Percentiles rank a stretch among this genome's conserved stretches.
phyloP scores from a whole-genome alignment of 2,888 invertebrate genomes.

The Drosophila borborema region DNA sequence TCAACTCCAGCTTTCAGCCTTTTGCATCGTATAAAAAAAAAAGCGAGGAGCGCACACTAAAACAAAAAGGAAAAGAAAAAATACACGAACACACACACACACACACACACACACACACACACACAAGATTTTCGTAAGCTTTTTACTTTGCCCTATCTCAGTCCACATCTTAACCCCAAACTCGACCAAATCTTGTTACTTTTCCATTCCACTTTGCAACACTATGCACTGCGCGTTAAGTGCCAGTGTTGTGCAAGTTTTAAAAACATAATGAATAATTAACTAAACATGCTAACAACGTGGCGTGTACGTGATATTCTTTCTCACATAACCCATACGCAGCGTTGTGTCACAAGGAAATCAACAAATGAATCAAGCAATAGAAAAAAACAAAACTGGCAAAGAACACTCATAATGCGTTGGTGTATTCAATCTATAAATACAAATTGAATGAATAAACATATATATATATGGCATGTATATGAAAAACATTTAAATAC shows the following conservation, averaged over 20 bases:
- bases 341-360: background rate
- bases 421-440: slow-evolving; percentile 1
- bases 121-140: background rate
- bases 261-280: background rate
- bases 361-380: background rate
- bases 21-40: background rate
- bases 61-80: slow-evolving; percentile 2
- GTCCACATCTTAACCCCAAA: background rate
- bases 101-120: background rate
- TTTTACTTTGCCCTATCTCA: background rate
- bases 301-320: slow-evolving; percentile 1
- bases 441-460: background rate
- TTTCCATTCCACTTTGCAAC: background rate
- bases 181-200: background rate
- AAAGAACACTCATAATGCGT: slow-evolving; percentile 7
- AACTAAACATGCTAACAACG: background rate
- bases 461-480: background rate
- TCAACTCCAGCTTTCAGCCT: background rate
- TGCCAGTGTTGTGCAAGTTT: background rate
- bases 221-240: background rate
- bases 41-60: slow-evolving; percentile 7
- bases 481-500: background rate
- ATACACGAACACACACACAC: background rate
- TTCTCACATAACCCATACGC: slow-evolving; percentile 3
- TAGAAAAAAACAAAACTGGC: background rate